These are phyloP conservation scores for Cantharis flavilabris DNA, from an alignment of 2,888 invertebrate genomes.

Conservation along the genomic window DNA sequence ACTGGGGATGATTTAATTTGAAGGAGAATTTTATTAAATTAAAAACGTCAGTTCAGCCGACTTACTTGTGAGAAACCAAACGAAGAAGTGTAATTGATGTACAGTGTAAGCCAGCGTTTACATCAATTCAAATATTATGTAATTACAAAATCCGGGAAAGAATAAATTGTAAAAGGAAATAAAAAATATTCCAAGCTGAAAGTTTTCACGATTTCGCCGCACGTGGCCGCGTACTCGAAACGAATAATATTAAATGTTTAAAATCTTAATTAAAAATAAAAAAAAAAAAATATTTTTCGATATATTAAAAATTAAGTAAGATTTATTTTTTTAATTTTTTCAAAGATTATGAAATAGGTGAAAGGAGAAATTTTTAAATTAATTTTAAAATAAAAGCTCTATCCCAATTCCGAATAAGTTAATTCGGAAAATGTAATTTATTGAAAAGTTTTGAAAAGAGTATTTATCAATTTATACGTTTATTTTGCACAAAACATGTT, in stretches of 20 bases:
- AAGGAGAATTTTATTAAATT: not conserved
- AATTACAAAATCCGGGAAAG: not conserved
- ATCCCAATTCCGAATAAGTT: not conserved
- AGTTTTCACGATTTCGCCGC: not conserved
- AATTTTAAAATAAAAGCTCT: not conserved
- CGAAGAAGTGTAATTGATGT: not conserved
- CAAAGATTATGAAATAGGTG: not conserved
- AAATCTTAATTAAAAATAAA: not conserved
- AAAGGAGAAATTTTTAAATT: not conserved
- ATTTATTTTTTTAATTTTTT: not conserved
- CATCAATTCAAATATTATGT: not conserved
- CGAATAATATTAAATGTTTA: not conserved
- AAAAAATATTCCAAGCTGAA: not conserved
- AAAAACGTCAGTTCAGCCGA: not conserved
- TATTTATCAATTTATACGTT: not conserved
- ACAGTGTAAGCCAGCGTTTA: not conserved
- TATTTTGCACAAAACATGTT: not conserved
- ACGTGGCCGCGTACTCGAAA: not conserved
- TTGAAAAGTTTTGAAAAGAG: not conserved
- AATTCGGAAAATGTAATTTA: not conserved
- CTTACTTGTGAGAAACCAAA: not conserved
- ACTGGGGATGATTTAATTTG: not conserved
- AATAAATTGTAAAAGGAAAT: not conserved
- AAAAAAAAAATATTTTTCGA: not conserved
- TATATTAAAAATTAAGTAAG: not conserved